Evolutionary conservation across 2,888 invertebrate genomes (phyloP), one percentile per base, ranked within the genome.

Genomic region (Stegana nigrithorax): DNA sequence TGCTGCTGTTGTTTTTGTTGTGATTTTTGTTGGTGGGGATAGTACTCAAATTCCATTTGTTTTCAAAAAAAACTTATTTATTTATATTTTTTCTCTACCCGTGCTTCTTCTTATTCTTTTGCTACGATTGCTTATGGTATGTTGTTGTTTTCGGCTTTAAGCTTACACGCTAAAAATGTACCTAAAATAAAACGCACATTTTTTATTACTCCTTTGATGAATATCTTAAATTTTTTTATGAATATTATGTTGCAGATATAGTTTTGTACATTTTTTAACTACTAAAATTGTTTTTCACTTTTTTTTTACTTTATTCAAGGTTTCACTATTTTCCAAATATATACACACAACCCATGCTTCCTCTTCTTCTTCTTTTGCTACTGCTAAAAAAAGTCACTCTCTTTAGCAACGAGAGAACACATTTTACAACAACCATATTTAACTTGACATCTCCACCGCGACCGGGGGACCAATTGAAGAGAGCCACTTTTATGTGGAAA

Each of bases 351-450:
- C 27, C 53, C 53, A 55, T 55, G 53, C 53, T 55, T 17, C 53
- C 36, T 55, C 19, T 73, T 75, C 73, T 71, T 72, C 78, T 79
- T 79, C 77, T 68, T 67, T 80, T 72, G 73, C 71, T 78, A 74
- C 67, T 68, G 60, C 65, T 67, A n/a, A n/a, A n/a, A n/a, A n/a
- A n/a, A n/a, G 66, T 71, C 67, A 67, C 66, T 66, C 59, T 47
- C 70, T 66, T 25, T 59, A 39, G 57, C 39, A 44, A 27, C 65
- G 44, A 61, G 29, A 62, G 23, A 56, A 56, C 67, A 71, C 64
- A 75, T 67, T 75, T 71, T 71, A 69, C 74, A 78, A 76, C 72
- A 78, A 75, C 72, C 72, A 76, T 29, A 47, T 47, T 55, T 44
- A 50, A 59, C 26, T 50, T 29, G 7, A 29, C 56, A 58, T 44